A percentile compares a stretch with the other conserved stretches of the same genome.
These are phyloP conservation scores for Atrichornis clamosus DNA, from an alignment of 2,113 vertebrate species.

Conservation along the genomic window DNA sequence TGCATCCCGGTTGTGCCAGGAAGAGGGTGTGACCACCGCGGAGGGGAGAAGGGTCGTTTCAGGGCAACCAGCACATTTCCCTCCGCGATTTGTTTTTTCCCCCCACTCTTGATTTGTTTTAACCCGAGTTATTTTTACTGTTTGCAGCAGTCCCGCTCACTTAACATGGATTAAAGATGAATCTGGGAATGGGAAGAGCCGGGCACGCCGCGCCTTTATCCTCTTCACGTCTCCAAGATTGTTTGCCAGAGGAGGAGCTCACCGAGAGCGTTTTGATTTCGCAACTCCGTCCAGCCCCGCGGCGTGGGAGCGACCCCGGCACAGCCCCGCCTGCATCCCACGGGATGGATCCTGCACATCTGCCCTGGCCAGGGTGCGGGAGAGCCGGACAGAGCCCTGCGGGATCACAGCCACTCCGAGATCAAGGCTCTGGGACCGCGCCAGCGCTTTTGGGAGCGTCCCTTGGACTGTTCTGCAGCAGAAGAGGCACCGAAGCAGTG, in stretches of 20 bases:
- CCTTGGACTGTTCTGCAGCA: neutral
- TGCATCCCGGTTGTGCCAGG: accelerated
- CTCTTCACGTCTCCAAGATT: neutral
- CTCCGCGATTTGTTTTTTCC: neutral
- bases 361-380: neutral
- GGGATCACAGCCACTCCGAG: neutral
- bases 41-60: accelerated
- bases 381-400: accelerated
- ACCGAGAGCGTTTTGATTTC: accelerated
- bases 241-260: neutral
- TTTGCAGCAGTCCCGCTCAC: neutral
- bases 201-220: accelerated
- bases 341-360: accelerated
- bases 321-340: neutral
- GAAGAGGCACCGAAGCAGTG: neutral
- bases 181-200: neutral
- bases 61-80: accelerated
- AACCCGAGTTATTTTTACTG: accelerated
- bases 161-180: accelerated
- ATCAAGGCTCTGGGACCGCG: accelerated
- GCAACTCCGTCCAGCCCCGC: accelerated
- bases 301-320: accelerated
- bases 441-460: accelerated
- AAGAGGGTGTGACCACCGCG: accelerated
- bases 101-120: neutral